phyloP scores from a whole-genome alignment of 1,140 invertebrate genomes.

The Drosophila nannoptera region DNA sequence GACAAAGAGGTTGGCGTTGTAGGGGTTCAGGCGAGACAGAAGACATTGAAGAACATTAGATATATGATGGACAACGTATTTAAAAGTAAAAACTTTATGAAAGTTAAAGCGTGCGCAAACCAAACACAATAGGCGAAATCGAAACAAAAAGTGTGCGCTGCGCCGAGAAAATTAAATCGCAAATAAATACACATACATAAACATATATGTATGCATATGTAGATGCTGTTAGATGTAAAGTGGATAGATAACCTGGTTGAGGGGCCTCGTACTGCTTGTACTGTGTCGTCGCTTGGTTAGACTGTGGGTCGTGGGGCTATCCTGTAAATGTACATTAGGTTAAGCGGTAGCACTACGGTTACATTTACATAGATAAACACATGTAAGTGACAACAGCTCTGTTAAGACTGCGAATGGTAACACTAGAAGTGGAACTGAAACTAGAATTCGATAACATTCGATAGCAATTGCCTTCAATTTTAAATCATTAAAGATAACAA shows the following conservation, averaged over 20 bases:
- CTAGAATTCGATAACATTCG: slow-evolving; percentile 26
- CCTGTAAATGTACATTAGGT: slow-evolving; percentile 74
- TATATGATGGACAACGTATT: slow-evolving; percentile 20
- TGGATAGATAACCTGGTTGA: slow-evolving; percentile 78
- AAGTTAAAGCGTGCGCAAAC: slow-evolving; percentile 33
- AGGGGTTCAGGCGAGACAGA: slow-evolving; percentile 33
- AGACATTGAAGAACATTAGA: slow-evolving; percentile 59
- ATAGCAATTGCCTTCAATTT: slow-evolving; percentile 4
- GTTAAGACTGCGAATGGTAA: background rate
- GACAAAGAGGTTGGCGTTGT: slow-evolving; percentile 21
- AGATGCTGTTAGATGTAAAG: slow-evolving; percentile 45
- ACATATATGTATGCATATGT: background rate
- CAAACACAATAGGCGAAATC: slow-evolving; percentile 2
- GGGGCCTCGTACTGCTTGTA: slow-evolving; percentile 81
- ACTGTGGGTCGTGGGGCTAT: slow-evolving; percentile 81
- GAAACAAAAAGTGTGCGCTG: slow-evolving; percentile 43
- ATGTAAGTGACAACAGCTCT: slow-evolving; percentile 10
- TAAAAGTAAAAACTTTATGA: slow-evolving; percentile 11
- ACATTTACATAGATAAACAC: slow-evolving; percentile 7
- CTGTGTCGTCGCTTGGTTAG: slow-evolving; percentile 87
- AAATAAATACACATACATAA: background rate
- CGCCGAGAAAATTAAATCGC: slow-evolving; percentile 6
- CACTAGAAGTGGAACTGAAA: slow-evolving; percentile 24
- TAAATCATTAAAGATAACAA: slow-evolving; percentile 37
- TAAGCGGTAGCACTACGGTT: slow-evolving; percentile 44